These are phyloP conservation scores for Lasioglossum baleicum DNA, from an alignment of 1,140 invertebrate genomes.

Conservation along the genomic window DNA sequence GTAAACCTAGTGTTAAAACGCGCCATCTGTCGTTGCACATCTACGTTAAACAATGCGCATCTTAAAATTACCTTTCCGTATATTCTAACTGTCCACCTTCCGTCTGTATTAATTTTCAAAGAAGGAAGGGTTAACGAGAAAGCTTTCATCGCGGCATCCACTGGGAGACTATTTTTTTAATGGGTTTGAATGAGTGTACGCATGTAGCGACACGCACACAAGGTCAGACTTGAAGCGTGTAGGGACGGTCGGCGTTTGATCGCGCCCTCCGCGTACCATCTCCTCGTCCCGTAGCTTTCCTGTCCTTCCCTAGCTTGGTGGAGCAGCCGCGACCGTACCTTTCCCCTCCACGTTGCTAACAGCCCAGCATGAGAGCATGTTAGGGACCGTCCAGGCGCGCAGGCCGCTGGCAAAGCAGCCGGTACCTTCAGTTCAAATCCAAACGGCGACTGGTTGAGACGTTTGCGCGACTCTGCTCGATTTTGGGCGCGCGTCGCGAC, in stretches of 20 bases:
- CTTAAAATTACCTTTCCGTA: too few relatives aligned
- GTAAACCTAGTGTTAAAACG: too few relatives aligned
- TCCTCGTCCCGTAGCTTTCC: conserved; percentile 7
- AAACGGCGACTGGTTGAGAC: conserved; percentile 30
- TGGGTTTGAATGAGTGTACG: too few relatives aligned
- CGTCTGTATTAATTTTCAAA: too few relatives aligned
- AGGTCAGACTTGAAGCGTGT: too few relatives aligned
- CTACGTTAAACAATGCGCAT: too few relatives aligned
- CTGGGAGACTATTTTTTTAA: too few relatives aligned
- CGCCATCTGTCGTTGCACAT: too few relatives aligned
- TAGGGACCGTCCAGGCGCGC: conserved; percentile 16
- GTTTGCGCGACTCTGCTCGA: conserved; percentile 24
- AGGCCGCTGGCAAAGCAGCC: background rate
- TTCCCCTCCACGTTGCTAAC: conserved; percentile 23
- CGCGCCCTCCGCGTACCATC: conserved; percentile 35
- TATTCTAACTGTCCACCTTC: too few relatives aligned
- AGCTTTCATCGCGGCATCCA: too few relatives aligned
- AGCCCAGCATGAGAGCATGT: conserved; percentile 23
- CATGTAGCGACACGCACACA: too few relatives aligned
- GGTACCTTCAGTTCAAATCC: conserved; percentile 39
- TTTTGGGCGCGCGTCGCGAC: conserved; percentile 48
- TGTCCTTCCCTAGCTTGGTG: conserved; percentile 7
- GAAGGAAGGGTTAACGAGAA: too few relatives aligned
- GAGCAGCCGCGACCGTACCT: conserved; percentile 6
- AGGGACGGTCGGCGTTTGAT: conserved; percentile 32